Base-by-base conservation (phyloP, 2,797 vertebrate genomes). In the Phoeniculus purpureus region DNA sequence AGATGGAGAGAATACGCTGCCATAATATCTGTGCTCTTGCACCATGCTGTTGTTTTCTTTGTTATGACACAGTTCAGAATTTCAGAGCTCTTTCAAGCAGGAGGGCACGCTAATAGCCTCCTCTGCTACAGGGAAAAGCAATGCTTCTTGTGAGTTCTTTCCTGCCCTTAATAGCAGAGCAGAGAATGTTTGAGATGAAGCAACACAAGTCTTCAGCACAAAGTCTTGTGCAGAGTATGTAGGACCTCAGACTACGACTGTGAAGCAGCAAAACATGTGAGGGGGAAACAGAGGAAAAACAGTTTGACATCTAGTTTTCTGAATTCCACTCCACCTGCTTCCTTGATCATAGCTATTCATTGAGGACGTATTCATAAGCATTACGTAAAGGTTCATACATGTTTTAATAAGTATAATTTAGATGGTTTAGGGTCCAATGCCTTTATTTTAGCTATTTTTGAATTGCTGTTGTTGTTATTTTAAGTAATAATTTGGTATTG, bases 11-110 rank as follows among this genome's bases (percentile, higher is more conserved):
- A 71, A 45, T 9, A 43, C 16, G 37, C 12, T 25, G 68, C 70
- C 72, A 87, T 81, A 89, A 34, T n/a, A 50, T 70, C 88, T 81
- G 48, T 43, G 52, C 75, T 95, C 75, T 94, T 95, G 84, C 95
- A 94, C 79, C 93, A 93, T 16, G 18, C 52, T 32, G 10, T 82
- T 95, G 86, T 77, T 93, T 87, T 82, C 68, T 73, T 87, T 79
- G 25, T 92, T 91, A 59, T 78, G 78, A 80, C 48, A 51, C 29
- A 25, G 88, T 93, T 87, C 91, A 93, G 88, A 78, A 86, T 66
- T 67, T 77, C 87, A 6, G 58, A 87, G 37, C 51, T 75, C 87
- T 92, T 88, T 93, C 81, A 91, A 80, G 65, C 43, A 56, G 48
- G 17, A 40, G 52, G 61, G 60, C 55, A 26, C 19, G 55, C 43